Evolutionary conservation across 2,888 invertebrate genomes (phyloP), one percentile per base, ranked within the genome.

Genomic region (Caenorhabditis sp.): DNA sequence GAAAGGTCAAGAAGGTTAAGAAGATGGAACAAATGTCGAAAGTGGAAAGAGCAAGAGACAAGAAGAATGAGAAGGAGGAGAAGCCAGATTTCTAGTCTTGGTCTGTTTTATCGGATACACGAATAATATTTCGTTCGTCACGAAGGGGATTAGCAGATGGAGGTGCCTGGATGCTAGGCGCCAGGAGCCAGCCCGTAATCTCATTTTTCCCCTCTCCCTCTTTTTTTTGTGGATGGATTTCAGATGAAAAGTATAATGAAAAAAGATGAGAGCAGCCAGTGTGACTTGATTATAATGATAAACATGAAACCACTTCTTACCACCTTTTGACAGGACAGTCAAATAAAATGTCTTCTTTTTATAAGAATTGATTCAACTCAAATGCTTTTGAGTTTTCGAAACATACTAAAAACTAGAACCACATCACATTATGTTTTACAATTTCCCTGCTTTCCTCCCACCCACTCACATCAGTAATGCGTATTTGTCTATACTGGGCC

Each of bases 71-170:
- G n/a, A 26, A 51, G 9, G 35, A 50, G 18, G 47, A 40, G 74
- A 67, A 67, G 74, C 65, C 74, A 26, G 74, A 65, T 67, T 74
- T 74, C 22, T 24, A 24, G 65, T 40, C 40, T 50, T 65, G 37
- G n/a, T 56, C 44, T 65, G 56, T 58, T 74, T 74, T 74, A 67
- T 74, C 60, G 58, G 47, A 65, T 58, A 53, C 56, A 18, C n/a
- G 44, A 68, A 47, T 44, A 74, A 74, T 74, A 67, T 60, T 40
- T 60, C 28, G 65, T 51, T 60, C 74, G 67, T 67, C 76, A 58
- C 32, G n/a, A 32, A 18, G 11, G 22, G 40, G 60, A 60, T 60
- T 60, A 60, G 37, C 1, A 11, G 35, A 32, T 40, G 40, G 40
- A 40, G 53, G 9, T n/a, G 15, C 28, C 56, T 35, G 28, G 37